These are phyloP conservation scores for Aporrectodea caliginosa DNA, from an alignment of 1,140 invertebrate species.

Conservation along the genomic window DNA sequence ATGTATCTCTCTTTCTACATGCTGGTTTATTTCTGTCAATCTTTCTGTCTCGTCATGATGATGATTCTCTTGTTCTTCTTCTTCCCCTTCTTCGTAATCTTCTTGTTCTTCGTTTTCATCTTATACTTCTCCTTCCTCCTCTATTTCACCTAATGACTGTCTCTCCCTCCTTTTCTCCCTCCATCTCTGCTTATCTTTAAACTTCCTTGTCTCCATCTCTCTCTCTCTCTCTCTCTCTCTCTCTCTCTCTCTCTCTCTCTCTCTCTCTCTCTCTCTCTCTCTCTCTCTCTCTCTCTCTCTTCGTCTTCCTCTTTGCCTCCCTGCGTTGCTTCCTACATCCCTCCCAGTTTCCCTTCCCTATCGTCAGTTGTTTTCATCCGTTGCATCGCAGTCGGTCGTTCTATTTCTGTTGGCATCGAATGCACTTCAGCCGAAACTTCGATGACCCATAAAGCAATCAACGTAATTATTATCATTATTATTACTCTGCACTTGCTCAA, in stretches of 20 bases:
- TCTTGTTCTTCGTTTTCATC: background rate
- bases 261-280: background rate
- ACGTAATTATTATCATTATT: too few relatives aligned
- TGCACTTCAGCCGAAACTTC: too few relatives aligned
- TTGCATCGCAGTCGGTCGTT: too few relatives aligned
- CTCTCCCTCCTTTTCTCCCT: background rate
- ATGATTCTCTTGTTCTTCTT: background rate
- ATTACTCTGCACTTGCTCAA: too few relatives aligned
- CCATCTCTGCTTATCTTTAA: background rate
- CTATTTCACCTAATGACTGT: background rate
- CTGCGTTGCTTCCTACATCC: background rate
- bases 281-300: slow-evolving; percentile 1
- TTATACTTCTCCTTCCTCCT: background rate
- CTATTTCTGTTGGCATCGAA: too few relatives aligned
- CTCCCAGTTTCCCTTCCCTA: background rate
- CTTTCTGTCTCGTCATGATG: background rate
- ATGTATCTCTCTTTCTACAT: background rate
- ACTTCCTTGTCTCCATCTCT: background rate
- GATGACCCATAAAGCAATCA: too few relatives aligned
- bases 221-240: background rate
- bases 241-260: background rate
- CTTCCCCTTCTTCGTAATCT: background rate
- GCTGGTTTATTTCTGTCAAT: background rate
- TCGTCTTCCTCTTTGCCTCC: background rate
- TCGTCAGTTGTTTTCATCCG: too few relatives aligned